phyloP scores from a whole-genome alignment of 1,140 invertebrate species.

The Diuraphis noxia region DNA sequence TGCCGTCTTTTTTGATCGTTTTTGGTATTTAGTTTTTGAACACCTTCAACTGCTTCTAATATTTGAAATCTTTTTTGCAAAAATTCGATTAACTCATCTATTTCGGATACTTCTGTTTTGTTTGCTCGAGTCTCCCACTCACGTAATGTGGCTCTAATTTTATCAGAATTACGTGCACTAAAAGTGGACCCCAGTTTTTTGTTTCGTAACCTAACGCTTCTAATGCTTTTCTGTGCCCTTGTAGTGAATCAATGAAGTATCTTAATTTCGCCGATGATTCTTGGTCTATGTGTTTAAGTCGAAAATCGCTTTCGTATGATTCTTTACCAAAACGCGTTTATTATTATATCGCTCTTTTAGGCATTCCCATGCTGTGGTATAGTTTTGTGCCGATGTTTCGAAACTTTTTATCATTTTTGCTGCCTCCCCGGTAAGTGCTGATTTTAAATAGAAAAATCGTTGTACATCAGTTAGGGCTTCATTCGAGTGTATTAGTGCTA shows the following conservation, averaged over 20 bases:
- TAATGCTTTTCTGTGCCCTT: background rate
- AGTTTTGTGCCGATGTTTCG: background rate
- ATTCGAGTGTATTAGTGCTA: background rate
- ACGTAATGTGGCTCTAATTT: slow-evolving; percentile 15
- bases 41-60: background rate
- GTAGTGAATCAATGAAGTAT: background rate
- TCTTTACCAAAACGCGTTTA: background rate
- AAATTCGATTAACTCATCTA: background rate
- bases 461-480: background rate
- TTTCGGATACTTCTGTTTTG: background rate
- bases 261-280: background rate
- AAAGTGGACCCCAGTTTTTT: background rate
- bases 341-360: background rate
- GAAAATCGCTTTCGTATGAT: background rate
- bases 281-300: background rate
- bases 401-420: background rate
- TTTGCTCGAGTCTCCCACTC: background rate
- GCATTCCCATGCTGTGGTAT: background rate
- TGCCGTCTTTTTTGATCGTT: background rate
- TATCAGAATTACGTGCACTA: background rate
- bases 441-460: background rate
- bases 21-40: background rate
- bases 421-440: background rate
- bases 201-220: background rate
- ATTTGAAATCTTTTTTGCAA: background rate